Base-by-base conservation (phyloP, 2,797 vertebrate species). In the Strix occidentalis region DNA sequence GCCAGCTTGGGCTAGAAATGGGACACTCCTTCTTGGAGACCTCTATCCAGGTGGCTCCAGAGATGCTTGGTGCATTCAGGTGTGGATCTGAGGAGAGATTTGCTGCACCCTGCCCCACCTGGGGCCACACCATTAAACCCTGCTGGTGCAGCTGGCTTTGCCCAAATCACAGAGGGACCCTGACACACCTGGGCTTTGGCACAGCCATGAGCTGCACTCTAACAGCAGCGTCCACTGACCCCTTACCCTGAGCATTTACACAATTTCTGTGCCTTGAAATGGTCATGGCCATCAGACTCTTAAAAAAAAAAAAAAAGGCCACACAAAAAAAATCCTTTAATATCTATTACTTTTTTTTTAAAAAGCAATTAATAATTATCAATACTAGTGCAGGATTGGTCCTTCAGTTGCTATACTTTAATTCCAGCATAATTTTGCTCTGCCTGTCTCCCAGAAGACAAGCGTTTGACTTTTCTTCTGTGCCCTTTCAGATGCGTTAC, bases 361-460 rank as follows among this genome's bases (percentile, higher is more conserved):
- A 37, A 23, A 46, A 71, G 25, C 3, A 24, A 54, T 66, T 20
- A 90, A 87, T 64, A 77, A 91, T 77, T 77, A 77, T 45, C 37
- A 93, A 79, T n/a, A 66, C 20, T 17, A 54, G 51, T 60, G 71
- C 45, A 85, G 53, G 60, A 83, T 1, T 37, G 10, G 35, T 57
- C 50, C 31, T 86, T 72, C 39, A n/a, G 28, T 69, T 81, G 35
- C 23, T 70, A 10, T 46, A n/a, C 66, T 88, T 80, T 86, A 94
- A 94, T 88, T 94, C 63, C 57, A 78, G 41, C n/a, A 75, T 71
- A 85, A 91, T 90, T 94, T 89, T 80, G 26, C 75, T 94, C 83
- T 71, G 69, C 35, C 56, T 60, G 84, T 57, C 84, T 92, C 86
- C 86, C 76, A 68, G 28, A 88, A 90, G 87, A 91, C 1, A 0